Evolutionary conservation across 1,140 invertebrate species (phyloP), one percentile per base, ranked within the genome.

Genomic region (Geopemphigus sp.): DNA sequence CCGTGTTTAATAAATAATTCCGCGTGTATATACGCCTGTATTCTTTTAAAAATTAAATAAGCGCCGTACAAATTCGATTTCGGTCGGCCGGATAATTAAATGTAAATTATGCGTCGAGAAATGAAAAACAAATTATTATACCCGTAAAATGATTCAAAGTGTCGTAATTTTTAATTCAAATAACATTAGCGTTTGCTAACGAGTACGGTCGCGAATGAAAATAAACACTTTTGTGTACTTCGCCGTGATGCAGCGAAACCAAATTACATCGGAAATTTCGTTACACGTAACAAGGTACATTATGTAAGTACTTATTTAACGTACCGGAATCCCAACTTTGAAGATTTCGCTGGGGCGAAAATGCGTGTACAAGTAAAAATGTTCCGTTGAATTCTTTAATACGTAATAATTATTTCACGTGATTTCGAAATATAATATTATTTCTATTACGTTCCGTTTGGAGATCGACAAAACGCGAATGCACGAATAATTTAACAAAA

Each of bases 111-210:
- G 10, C 1, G 26, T 29, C 11, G 26, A 11, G 26, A 61, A 61
- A 64, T 64, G 8, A 39, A 64, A 64, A 64, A 64, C 63, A 64
- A 45, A 64, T 19, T 39, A 22, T 22, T 4, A 39, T 64, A 39
- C 26, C 17, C 8, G 19, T 45, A n/a, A 22, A 64, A 64, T 64
- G 8, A 64, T 64, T 39, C 39, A 39, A n/a, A 39, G 5, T 22
- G 32, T 19, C 17, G 53, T 54, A 19, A 17, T 19, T 50, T 39
- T 22, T n/a, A 64, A 64, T 64, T 64, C 10, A 45, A 29, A 29
- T 64, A 29, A 39, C 19, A 39, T 64, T 39, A n/a, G 14, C 22
- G n/a, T 66, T 47, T 66, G 24, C n/a, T 22, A 66, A 66, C 22
- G 64, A 45, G 32, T 22, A 45, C 15, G 64, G 29, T 47, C 39